Evolutionary conservation across 2,797 vertebrate species (phyloP), one percentile per base, ranked within the genome.

Genomic region (Muscicapa comitata): DNA sequence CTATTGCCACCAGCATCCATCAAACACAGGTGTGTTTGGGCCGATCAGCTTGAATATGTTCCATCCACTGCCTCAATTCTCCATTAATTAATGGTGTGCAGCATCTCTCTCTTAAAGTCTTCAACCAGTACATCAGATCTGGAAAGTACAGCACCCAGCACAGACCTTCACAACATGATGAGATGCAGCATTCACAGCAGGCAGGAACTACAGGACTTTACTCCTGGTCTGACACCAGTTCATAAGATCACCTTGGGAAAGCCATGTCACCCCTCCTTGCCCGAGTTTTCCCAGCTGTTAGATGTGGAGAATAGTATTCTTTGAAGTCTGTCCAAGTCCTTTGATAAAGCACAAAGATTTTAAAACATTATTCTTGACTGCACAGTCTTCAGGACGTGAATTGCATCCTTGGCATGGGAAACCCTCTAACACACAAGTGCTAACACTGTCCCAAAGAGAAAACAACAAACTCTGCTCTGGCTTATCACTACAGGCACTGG

Each of bases 351-450:
- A 59, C 55, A 86, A 90, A 86, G 62, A 70, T 74, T 95, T 93
- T 4, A 88, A 95, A 96, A 93, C 51, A 53, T 91, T 93, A 67
- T 79, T 94, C 63, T 88, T 93, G 76, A 88, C 67, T 59, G 58
- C 48, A 79, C 40, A 18, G 40, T 94, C 65, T 72, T 86, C 68
- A 75, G 89, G 55, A 80, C 51, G 24, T 24, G 50, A 92, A 87
- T 65, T 91, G 90, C 45, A 1, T 92, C 93, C 82, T 95, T 93
- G 92, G 87, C 86, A 63, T 53, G 37, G 66, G 76, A 93, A 95
- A 88, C 78, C 43, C 87, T 86, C 35, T 50, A 75, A 68, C 43
- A 80, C 18, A 10, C 54, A 75, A 93, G 65, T 62, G 75, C 66
- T 94, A 91, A 66, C 85, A 33, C 37, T 78, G 66, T 5, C 31